These are phyloP conservation scores for Ctenochaetus hawaiiensis DNA, from an alignment of 2,797 vertebrate species.

Conservation along the genomic window DNA sequence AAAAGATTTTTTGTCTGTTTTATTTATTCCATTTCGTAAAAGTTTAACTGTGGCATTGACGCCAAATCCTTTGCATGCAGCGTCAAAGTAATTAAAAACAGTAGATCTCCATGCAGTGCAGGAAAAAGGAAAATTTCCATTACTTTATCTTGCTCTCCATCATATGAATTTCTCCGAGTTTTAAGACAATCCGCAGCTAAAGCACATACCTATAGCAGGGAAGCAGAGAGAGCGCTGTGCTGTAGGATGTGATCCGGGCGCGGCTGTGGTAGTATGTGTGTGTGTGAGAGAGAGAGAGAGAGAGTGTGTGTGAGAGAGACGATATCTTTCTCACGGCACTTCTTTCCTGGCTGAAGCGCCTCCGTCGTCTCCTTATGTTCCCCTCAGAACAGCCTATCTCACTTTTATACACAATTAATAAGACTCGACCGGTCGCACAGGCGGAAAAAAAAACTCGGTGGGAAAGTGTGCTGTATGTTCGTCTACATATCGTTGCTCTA, in stretches of 20 bases:
- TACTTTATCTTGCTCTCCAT: conserved; percentile 62
- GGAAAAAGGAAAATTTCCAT: conserved; percentile 43
- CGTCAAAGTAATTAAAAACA: conserved; percentile 56
- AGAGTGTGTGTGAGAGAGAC: conserved; percentile 66
- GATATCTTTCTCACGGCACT: conserved; percentile 85
- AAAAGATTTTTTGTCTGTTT: conserved; percentile 16
- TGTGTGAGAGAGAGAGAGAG: conserved; percentile 59
- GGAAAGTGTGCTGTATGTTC: conserved; percentile 84
- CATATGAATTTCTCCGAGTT: conserved; percentile 38
- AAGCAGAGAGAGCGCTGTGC: conserved; percentile 73
- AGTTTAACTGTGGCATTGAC: conserved; percentile 64
- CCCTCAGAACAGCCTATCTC: conserved; percentile 86
- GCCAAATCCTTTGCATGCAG: conserved; percentile 63
- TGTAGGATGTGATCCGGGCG: conserved; percentile 83
- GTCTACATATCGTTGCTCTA: conserved; percentile 90
- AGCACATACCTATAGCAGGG: conserved; percentile 87
- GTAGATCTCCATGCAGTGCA: conserved; percentile 45
- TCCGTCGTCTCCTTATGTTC: conserved; percentile 85
- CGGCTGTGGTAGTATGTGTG: conserved; percentile 74
- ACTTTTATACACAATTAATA: conserved; percentile 81
- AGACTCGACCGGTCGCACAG: conserved; percentile 58
- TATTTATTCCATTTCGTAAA: conserved; percentile 58
- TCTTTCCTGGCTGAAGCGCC: conserved; percentile 86
- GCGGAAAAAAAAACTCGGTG: conserved; percentile 74
- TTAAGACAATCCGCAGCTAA: conserved; percentile 49